Conservation (phyloP, 2,888 invertebrate species). For the Tubulanus polymorphus region DNA sequence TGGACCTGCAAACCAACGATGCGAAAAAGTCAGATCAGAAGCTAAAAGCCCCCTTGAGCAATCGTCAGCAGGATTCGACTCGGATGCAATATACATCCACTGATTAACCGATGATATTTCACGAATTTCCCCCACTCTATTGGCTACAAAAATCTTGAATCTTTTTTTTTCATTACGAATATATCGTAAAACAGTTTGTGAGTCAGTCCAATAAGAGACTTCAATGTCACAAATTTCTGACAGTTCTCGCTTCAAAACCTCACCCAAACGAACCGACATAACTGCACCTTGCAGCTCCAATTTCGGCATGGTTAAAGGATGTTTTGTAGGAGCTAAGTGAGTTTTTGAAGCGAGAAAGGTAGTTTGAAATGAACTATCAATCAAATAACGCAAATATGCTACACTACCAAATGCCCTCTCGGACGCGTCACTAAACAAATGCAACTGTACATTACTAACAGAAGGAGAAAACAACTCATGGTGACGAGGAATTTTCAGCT, state of each 20-base stretch:
- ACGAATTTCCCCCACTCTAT: not conserved
- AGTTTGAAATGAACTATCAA: not conserved
- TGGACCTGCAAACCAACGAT: not conserved
- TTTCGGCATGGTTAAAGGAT: not conserved
- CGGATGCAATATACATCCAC: not conserved
- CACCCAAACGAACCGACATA: not conserved
- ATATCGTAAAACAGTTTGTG: not conserved
- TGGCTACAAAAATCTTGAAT: slow-evolving; percentile 3
- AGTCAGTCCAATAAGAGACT: not conserved
- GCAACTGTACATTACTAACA: no score
- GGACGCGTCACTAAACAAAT: slow-evolving; percentile 1
- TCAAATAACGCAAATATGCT: not conserved
- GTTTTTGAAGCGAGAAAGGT: slow-evolving; percentile 4
- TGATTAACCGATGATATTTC: not conserved
- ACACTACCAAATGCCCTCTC: not conserved
- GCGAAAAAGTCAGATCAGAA: not conserved
- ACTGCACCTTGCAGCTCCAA: slow-evolving; percentile 4
- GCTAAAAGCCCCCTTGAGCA: not conserved
- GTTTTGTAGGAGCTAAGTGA: not conserved
- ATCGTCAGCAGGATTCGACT: slow-evolving; percentile 1
- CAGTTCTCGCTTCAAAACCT: not conserved
- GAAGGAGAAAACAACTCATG: no score
- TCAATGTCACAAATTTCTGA: no score
- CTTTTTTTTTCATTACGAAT: not conserved
- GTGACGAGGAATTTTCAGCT: no score